These are phyloP conservation scores for Sialia sialis DNA, from an alignment of 2,113 vertebrate genomes.

Conservation along the genomic window DNA sequence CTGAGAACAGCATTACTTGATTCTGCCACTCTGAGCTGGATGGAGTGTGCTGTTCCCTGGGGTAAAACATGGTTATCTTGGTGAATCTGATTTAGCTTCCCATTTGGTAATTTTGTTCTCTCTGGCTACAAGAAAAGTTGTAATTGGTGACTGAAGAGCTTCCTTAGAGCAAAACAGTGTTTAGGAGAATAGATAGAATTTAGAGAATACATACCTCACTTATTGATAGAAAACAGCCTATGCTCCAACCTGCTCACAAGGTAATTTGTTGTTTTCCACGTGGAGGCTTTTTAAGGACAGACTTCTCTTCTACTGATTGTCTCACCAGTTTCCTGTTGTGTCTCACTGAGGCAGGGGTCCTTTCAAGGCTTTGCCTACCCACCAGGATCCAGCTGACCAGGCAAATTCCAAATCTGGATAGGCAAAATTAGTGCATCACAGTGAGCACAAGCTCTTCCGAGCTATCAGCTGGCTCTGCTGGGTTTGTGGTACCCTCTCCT, in stretches of 20 bases:
- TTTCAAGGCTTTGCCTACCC: neutral
- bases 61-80: neutral
- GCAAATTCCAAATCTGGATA: neutral
- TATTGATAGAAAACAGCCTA: neutral
- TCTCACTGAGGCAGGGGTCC: rapidly evolving
- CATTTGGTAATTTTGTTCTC: neutral
- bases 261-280: neutral
- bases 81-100: neutral
- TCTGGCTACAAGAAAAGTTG: neutral
- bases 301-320: neutral
- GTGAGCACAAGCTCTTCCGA: neutral
- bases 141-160: slow-evolving; percentile 28
- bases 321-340: neutral
- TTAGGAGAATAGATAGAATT: neutral
- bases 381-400: neutral
- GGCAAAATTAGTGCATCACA: neutral
- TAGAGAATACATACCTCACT: neutral
- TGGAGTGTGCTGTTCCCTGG: neutral
- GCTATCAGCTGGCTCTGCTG: neutral
- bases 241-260: neutral
- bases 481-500: neutral
- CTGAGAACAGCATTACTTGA: neutral
- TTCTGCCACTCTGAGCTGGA: neutral
- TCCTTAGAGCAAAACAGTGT: neutral
- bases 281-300: neutral